phyloP scores from a whole-genome alignment of 2,113 vertebrate genomes.

The Girardinichthys multiradiatus region DNA sequence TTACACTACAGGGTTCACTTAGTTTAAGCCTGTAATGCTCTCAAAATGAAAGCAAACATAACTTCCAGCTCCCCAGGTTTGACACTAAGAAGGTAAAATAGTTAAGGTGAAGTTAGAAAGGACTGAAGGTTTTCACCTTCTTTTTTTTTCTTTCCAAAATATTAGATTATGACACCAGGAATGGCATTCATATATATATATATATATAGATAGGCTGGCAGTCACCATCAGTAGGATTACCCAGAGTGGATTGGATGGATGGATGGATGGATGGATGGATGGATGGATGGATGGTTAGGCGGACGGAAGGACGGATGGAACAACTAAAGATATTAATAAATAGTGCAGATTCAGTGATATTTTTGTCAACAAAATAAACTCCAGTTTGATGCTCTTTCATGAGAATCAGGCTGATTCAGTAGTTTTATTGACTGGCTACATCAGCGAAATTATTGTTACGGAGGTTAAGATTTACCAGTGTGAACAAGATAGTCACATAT shows the following conservation, averaged over 20 bases:
- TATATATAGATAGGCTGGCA: no score
- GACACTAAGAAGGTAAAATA: slow-evolving; percentile 62
- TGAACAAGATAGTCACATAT: slow-evolving; percentile 12
- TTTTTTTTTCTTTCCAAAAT: neutral
- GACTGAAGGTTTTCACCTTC: neutral
- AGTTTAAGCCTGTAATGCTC: slow-evolving; percentile 56
- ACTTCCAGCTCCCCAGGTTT: slow-evolving; percentile 47
- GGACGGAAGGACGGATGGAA: no score
- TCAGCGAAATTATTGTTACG: slow-evolving; percentile 25
- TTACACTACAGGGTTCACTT: slow-evolving; percentile 40
- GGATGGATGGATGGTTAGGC: neutral
- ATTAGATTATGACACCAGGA: slow-evolving; percentile 2
- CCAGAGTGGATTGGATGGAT: neutral
- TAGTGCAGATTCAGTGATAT: neutral
- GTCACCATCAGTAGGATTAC: no score
- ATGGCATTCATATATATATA: no score
- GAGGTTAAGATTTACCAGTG: slow-evolving; percentile 11
- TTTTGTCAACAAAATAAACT: neutral
- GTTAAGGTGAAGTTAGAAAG: slow-evolving; percentile 14
- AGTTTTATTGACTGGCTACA: slow-evolving; percentile 44
- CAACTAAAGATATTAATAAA: neutral
- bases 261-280: neutral
- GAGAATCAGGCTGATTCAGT: slow-evolving; percentile 24
- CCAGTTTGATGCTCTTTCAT: slow-evolving; percentile 14
- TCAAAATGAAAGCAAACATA: slow-evolving; percentile 72